A percentile compares a stretch with the other conserved stretches of the same genome.
phyloP scores from a whole-genome alignment of 2,113 vertebrate genomes.

The Neodontobutis hainanensis region DNA sequence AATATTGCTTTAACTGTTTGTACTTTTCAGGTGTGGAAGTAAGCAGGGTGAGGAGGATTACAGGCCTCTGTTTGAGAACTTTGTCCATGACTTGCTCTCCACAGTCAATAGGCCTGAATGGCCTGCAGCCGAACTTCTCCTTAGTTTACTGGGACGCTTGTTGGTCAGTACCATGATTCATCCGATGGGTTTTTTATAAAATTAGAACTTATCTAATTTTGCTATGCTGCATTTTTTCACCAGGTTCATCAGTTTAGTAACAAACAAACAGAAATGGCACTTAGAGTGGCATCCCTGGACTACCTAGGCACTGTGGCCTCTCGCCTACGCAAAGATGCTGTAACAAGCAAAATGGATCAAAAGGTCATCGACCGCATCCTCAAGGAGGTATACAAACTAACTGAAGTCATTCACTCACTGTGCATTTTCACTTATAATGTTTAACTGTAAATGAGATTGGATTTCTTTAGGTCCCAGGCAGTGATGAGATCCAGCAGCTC shows the following conservation, averaged over 20 bases:
- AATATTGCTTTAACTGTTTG: background rate
- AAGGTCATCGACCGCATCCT: conserved; percentile 92
- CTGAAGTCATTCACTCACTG: background rate
- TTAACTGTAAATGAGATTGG: conserved; percentile 17
- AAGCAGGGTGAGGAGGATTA: conserved; percentile 99
- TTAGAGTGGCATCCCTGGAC: conserved; percentile 96
- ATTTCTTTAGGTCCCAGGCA: conserved; percentile 59
- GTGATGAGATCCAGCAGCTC: conserved; percentile 93
- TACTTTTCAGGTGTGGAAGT: conserved; percentile 89
- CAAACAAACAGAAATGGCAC: conserved; percentile 98
- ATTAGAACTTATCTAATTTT: background rate
- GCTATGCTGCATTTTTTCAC: background rate
- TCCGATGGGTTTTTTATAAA: background rate
- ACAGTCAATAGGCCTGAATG: conserved; percentile 98
- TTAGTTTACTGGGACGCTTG: conserved; percentile 93
- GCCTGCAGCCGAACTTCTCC: conserved; percentile 95
- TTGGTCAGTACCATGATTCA: conserved; percentile 80
- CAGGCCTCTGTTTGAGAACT: conserved; percentile 97
- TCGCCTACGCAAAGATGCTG: conserved; percentile 92
- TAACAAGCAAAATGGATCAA: conserved; percentile 97
- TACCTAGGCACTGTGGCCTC: conserved; percentile 98
- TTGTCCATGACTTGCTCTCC: conserved; percentile 96
- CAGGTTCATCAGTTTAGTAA: conserved; percentile 99
- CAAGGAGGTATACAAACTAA: conserved; percentile 81
- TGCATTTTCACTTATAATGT: background rate